phyloP scores from a whole-genome alignment of 2,888 invertebrate genomes.

The Aricia artaxerxes region DNA sequence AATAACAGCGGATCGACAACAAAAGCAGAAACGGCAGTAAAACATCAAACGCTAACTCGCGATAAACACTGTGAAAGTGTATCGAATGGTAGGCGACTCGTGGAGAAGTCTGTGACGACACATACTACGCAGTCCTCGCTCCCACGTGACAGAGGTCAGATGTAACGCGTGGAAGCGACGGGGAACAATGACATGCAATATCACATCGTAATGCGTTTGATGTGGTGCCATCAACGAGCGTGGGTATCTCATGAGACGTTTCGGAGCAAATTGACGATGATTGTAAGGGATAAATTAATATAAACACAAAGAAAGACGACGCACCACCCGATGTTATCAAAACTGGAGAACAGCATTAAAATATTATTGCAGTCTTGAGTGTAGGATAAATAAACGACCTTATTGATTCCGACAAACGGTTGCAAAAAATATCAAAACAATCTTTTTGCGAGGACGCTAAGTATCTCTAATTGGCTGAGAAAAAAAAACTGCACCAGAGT shows the following conservation, averaged over 20 bases:
- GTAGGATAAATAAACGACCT: background rate
- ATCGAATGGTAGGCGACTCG: slow-evolving; percentile 34
- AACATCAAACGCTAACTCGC: background rate
- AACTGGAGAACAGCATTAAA: background rate
- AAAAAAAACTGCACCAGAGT: slow-evolving; percentile 3
- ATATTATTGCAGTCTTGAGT: background rate
- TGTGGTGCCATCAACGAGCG: background rate
- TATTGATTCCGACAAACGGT: background rate
- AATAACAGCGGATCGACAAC: background rate
- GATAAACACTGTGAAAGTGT: slow-evolving; percentile 21
- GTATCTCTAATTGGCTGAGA: background rate
- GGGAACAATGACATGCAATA: slow-evolving; percentile 31
- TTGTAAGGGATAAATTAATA: background rate
- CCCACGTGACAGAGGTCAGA: slow-evolving; percentile 55
- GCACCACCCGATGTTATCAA: background rate
- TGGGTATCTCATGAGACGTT: background rate
- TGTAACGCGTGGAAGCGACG: slow-evolving; percentile 40
- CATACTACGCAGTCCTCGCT: slow-evolving; percentile 51
- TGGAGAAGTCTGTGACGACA: slow-evolving; percentile 53
- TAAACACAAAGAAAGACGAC: background rate
- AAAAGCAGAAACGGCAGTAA: slow-evolving; percentile 13
- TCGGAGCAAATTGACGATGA: background rate
- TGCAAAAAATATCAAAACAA: slow-evolving; percentile 11
- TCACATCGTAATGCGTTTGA: background rate
- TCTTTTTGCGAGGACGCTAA: slow-evolving; percentile 6